A percentile compares a stretch with the other conserved stretches of the same genome.
Evolutionary conservation across 30 jellyfish, hydroid and myxozoan species (phyloP).

Genomic region (Aurelia aurita complex sp. Pacific): DNA sequence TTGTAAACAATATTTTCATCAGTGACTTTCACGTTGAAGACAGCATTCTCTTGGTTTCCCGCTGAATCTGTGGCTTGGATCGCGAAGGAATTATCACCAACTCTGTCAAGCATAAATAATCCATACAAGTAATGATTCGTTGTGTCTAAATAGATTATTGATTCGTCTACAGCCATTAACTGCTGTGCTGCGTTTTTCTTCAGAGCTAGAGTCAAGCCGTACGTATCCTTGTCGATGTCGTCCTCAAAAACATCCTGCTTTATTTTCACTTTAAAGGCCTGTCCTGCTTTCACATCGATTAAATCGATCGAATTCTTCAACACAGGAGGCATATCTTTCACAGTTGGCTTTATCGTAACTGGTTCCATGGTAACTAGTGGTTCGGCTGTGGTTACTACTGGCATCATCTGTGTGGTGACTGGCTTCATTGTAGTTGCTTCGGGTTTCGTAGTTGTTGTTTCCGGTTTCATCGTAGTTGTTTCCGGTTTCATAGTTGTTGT

Average conservation of each 20-base stretch:
- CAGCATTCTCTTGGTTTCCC: conserved; percentile 72
- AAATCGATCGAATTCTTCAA: conserved; percentile 59
- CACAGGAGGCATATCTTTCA: conserved; percentile 57
- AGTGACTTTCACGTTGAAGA: conserved; percentile 69
- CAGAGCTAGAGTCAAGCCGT: conserved; percentile 49
- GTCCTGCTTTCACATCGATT: conserved; percentile 43
- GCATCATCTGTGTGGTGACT: conserved; percentile 12
- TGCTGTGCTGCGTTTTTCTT: conserved; percentile 37
- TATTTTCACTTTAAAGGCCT: conserved; percentile 47
- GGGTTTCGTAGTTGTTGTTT: conserved; percentile 46
- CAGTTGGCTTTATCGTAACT: conserved; percentile 12
- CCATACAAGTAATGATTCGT: conserved; percentile 43
- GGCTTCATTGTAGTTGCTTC: conserved; percentile 28
- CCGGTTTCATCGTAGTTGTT: conserved; percentile 35
- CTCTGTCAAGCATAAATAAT: conserved; percentile 42
- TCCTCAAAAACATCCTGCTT: conserved; percentile 73
- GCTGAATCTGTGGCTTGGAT: conserved; percentile 83
- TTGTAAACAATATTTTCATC: conserved; percentile 54
- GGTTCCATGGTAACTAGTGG: conserved; percentile 20
- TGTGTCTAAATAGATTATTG: conserved; percentile 71
- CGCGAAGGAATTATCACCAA: conserved; percentile 65
- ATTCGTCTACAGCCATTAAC: conserved; percentile 41
- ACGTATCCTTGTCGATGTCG: conserved; percentile 70
- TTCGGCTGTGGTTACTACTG: conserved; percentile 17
- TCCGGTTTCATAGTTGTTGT: conserved; percentile 56